Percentiles rank a stretch among this genome's conserved stretches.
Conservation (phyloP, 2,113 vertebrate genomes). For the Uria aalge region DNA sequence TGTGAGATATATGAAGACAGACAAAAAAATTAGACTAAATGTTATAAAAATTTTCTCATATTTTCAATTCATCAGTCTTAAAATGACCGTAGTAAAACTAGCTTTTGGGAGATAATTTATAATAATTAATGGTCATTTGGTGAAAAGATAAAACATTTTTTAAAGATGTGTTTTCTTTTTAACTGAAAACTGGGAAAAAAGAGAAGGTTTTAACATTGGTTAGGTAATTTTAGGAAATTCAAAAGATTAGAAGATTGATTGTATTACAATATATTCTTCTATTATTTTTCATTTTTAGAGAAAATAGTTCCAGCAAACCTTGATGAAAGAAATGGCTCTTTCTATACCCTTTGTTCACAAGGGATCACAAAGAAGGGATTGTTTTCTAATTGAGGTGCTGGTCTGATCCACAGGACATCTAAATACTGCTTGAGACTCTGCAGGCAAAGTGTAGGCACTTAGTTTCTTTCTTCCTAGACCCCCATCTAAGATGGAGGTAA, state of each 20-base stretch:
- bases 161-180: not conserved
- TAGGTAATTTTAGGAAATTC: not conserved
- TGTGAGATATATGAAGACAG: not conserved
- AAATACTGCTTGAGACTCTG: not conserved
- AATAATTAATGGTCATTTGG: not conserved
- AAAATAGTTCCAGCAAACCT: not conserved
- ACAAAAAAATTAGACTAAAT: not conserved
- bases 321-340: not conserved
- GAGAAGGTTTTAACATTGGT: not conserved
- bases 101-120: accelerated
- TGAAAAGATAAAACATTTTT: not conserved
- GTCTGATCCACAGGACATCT: not conserved
- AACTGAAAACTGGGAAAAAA: not conserved
- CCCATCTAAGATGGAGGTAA: not conserved
- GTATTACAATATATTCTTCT: not conserved
- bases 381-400: not conserved
- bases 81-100: not conserved
- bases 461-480: not conserved
- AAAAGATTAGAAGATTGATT: not conserved
- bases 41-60: not conserved
- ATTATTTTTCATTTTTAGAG: not conserved
- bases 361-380: not conserved
- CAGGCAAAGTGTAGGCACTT: not conserved
- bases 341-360: not conserved
- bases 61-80: not conserved